Base-by-base conservation (phyloP, 2,888 invertebrate genomes). In the Tetramorium bicarinatum region DNA sequence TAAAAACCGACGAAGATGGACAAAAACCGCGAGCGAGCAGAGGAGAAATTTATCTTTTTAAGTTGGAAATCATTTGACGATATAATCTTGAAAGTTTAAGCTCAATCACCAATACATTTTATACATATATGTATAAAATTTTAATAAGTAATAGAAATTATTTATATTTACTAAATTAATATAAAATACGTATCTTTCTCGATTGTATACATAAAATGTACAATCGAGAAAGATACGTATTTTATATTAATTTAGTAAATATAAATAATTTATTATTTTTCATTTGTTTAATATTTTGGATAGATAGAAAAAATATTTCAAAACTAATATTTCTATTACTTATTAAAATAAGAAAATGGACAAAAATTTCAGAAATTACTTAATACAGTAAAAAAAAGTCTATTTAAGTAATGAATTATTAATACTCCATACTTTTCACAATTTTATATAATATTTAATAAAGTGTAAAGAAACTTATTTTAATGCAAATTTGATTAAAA, bases 41-140 rank as follows among this genome's bases (percentile, higher is more conserved):
- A 56, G 29, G 6, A 29, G 49, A 62, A 44, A 79, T 69, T 79
- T 69, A 79, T 56, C 34, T 7, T 25, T 44, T 11, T 44, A 21
- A 69, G 18, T 25, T 44, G 25, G 15, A 66, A 76, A 34, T 79
- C 18, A 67, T 6, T 56, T 56, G 29, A 79, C 44, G 15, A 56
- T 56, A 47, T 44, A 54, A 79, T 11, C 34, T 56, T 4, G 6
- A 56, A 21, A 56, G 13, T n/a, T 76, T 8, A n/a, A 41, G 8
- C 15, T 44, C 15, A 34, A 29, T 59, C 2, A 34, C 4, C 29
- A 4, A 34, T 34, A 4, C 4, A 34, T 34, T 34, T n/a, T 8
- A 29, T 3, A 18, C 15, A 3, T 2, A 29, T 34, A 13, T 3
- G 1, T 18, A 69, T 29, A 49, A 29, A 29, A 29, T 29, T 25